Evolutionary conservation across 2,888 invertebrate genomes (phyloP).

Genomic region (Microplitis deprimator): DNA sequence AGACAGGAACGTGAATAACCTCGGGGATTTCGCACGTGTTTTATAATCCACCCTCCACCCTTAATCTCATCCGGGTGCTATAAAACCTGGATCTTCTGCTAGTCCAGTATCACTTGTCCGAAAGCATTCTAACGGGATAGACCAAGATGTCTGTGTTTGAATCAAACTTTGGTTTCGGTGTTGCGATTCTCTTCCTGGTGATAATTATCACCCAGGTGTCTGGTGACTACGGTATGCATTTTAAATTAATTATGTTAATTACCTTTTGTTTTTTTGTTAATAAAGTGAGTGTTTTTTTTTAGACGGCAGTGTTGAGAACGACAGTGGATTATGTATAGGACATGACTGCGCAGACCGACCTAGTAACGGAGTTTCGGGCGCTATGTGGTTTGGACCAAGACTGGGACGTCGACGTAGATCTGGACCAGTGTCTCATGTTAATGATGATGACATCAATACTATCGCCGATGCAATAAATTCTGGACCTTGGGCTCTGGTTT

Average conservation of each 20-base stretch:
- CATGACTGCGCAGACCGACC: constrained; percentile 58
- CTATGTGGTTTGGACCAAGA: constrained; percentile 74
- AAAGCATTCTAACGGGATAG: constrained; percentile 40
- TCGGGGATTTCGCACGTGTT: constrained; percentile 32
- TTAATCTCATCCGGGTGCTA: constrained; percentile 41
- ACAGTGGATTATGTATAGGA: constrained; percentile 55
- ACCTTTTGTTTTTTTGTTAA: constrained; percentile 1
- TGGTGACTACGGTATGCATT: constrained; percentile 60
- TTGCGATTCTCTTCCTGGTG: constrained; percentile 48
- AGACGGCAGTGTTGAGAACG: constrained; percentile 42
- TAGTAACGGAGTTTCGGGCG: constrained; percentile 59
- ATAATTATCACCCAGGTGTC: constrained; percentile 46
- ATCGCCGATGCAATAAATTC: constrained; percentile 69
- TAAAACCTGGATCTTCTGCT: constrained; percentile 50
- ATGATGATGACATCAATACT: constrained; percentile 63
- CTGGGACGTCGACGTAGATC: constrained; percentile 73
- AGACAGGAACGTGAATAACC: constrained; percentile 5
- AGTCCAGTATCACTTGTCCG: constrained; percentile 50
- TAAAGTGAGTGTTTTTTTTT: constrained; percentile 31
- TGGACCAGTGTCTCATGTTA: constrained; percentile 57
- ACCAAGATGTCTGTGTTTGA: constrained; percentile 14
- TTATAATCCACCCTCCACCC: constrained; percentile 18
- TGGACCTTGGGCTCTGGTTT: constrained; percentile 68
- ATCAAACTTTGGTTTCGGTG: constrained; percentile 43
- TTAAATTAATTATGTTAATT: not conserved